Conservation (phyloP, 2,113 vertebrate species). For the Lophochroa leadbeateri region DNA sequence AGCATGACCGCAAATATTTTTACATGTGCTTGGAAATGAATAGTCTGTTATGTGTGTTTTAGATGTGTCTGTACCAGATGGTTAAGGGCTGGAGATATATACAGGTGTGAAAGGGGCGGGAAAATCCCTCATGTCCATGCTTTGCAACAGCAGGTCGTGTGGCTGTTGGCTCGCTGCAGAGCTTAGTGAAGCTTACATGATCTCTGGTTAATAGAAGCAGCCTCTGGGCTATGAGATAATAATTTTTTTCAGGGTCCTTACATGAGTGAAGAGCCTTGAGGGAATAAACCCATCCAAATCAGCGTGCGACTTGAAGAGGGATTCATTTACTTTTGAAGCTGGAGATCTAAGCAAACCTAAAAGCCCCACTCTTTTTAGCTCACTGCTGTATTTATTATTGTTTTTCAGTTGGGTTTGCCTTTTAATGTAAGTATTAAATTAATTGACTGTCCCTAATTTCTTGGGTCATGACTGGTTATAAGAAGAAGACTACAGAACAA, state of each 20-base stretch:
- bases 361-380: neutral
- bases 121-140: neutral
- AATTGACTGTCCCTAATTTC: neutral
- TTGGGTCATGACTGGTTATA: neutral
- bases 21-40: neutral
- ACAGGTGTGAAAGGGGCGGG: neutral
- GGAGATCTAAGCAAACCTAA: slow-evolving; percentile 15
- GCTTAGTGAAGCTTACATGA: neutral
- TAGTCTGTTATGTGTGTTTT: neutral
- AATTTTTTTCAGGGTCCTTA: neutral
- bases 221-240: neutral
- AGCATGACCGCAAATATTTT: neutral
- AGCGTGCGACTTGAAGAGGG: neutral
- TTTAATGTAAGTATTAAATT: neutral
- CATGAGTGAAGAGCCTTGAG: neutral
- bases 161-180: neutral
- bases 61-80: neutral
- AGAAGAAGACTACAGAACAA: neutral
- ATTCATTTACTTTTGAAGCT: neutral
- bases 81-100: neutral
- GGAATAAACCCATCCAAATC: neutral
- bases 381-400: neutral
- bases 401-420: neutral
- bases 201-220: neutral
- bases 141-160: neutral